phyloP scores from a whole-genome alignment of 2,888 invertebrate genomes.

The Meteorus colon region DNA sequence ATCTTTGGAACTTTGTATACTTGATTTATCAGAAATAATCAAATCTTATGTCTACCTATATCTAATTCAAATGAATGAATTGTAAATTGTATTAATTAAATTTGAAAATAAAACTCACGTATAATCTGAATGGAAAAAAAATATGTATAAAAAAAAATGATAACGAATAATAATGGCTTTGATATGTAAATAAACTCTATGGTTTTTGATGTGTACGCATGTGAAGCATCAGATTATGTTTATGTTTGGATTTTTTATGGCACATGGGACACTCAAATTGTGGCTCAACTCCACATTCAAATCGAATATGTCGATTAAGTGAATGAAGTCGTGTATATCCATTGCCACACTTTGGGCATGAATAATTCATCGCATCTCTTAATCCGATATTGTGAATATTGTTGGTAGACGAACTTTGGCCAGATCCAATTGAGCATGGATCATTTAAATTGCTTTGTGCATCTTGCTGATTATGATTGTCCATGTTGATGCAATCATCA shows the following conservation, averaged over 20 bases:
- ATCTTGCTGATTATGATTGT: slow-evolving; percentile 22
- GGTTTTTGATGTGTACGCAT: slow-evolving; percentile 73
- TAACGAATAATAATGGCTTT: background rate
- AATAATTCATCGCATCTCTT: slow-evolving; percentile 55
- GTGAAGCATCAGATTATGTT: slow-evolving; percentile 75
- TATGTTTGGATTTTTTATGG: slow-evolving; percentile 77
- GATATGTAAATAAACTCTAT: slow-evolving; percentile 1
- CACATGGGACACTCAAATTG: slow-evolving; percentile 79
- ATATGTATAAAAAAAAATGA: background rate
- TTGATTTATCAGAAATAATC: background rate
- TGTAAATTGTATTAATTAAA: background rate
- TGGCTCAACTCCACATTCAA: slow-evolving; percentile 78
- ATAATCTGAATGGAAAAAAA: background rate
- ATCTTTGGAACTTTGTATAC: slow-evolving; percentile 28
- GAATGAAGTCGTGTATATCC: slow-evolving; percentile 77
- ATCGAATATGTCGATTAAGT: slow-evolving; percentile 76
- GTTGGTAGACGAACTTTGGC: slow-evolving; percentile 14
- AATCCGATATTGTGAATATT: slow-evolving; percentile 28
- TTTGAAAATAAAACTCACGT: background rate
- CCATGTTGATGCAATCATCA: slow-evolving; percentile 14
- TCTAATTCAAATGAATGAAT: background rate
- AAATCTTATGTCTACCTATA: background rate
- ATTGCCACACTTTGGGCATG: slow-evolving; percentile 77
- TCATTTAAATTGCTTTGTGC: slow-evolving; percentile 20
- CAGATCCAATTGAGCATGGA: slow-evolving; percentile 19